Percentiles rank a stretch among this genome's conserved stretches.
phyloP scores from a whole-genome alignment of 2,797 vertebrate genomes.

The Antrozous pallidus region DNA sequence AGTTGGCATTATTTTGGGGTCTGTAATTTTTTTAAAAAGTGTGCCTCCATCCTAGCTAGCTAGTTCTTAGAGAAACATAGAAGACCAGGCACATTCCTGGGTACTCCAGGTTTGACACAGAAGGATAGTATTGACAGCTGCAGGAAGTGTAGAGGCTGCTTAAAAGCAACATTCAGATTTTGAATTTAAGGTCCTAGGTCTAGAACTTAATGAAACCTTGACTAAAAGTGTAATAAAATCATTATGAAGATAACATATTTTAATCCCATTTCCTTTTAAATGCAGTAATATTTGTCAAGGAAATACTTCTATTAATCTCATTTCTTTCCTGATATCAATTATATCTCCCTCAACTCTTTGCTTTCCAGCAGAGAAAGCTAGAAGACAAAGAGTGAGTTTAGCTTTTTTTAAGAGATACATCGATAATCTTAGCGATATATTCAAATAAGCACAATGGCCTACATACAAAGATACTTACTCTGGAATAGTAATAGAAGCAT shows the following conservation, averaged over 20 bases:
- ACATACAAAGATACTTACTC: background rate
- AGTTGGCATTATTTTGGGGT: background rate
- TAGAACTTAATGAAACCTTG: background rate
- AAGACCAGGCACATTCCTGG: background rate
- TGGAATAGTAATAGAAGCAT: background rate
- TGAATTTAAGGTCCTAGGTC: background rate
- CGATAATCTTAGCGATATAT: background rate
- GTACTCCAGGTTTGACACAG: background rate
- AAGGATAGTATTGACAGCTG: background rate
- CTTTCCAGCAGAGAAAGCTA: background rate
- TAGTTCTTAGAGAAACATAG: background rate
- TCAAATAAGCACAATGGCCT: background rate
- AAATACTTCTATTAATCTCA: background rate
- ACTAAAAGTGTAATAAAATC: background rate
- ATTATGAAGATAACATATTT: background rate
- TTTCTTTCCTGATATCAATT: background rate
- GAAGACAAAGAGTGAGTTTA: background rate
- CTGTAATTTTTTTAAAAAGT: background rate
- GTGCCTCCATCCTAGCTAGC: background rate
- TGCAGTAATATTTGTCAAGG: background rate
- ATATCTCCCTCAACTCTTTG: background rate
- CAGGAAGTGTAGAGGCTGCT: background rate
- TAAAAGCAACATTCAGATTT: background rate
- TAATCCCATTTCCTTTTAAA: constrained; percentile 10
- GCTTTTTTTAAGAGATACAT: background rate